Percentiles rank a stretch among this genome's conserved stretches.
phyloP scores from a whole-genome alignment of 1,140 invertebrate species.

The Cydia splendana region DNA sequence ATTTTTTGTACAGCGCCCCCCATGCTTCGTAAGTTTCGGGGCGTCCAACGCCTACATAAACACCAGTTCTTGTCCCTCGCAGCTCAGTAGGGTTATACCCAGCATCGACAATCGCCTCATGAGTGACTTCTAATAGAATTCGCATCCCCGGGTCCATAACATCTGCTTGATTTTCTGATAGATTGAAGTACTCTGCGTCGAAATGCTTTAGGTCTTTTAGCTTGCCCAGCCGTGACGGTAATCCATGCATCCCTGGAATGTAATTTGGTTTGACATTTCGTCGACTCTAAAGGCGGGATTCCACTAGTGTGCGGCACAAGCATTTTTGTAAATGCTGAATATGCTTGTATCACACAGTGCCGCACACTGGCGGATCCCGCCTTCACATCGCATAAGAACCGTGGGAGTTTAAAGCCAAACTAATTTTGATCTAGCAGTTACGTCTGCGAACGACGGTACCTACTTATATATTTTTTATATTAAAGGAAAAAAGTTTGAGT shows the following conservation, averaged over 20 bases:
- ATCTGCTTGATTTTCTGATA: constrained; percentile 95
- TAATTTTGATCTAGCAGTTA: too few species aligned
- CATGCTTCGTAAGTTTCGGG: constrained; percentile 93
- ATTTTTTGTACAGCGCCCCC: constrained; percentile 85
- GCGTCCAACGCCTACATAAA: constrained; percentile 93
- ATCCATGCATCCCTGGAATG: constrained; percentile 83
- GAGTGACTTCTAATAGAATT: constrained; percentile 94
- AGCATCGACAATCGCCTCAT: constrained; percentile 97
- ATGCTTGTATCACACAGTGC: too few species aligned
- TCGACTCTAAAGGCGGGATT: too few species aligned
- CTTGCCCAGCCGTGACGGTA: constrained; percentile 93
- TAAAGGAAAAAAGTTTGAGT: background rate
- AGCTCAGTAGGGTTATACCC: constrained; percentile 89
- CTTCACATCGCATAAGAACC: too few species aligned
- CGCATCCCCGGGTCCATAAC: constrained; percentile 97
- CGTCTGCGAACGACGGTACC: too few species aligned
- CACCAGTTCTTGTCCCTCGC: constrained; percentile 92
- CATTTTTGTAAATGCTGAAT: too few species aligned
- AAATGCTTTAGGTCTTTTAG: constrained; percentile 93
- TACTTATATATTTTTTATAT: too few species aligned
- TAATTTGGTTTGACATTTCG: background rate
- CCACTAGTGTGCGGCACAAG: too few species aligned
- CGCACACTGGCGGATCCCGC: too few species aligned
- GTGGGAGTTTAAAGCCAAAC: too few species aligned
- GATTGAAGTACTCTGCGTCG: constrained; percentile 95